Base-by-base conservation (phyloP, 2,888 invertebrate species). In the Mimas tiliae region DNA sequence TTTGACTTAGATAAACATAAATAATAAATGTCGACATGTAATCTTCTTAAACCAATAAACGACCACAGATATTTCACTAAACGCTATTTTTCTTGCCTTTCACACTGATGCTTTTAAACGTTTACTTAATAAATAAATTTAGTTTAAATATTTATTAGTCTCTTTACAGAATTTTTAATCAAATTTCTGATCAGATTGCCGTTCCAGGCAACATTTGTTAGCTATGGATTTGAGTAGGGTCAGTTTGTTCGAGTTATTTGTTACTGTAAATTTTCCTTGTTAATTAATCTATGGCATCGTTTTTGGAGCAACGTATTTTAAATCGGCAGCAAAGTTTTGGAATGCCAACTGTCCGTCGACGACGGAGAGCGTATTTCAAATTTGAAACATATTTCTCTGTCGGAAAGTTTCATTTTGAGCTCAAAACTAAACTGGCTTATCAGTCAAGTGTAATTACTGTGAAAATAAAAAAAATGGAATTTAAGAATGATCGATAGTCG, bases 211-310 rank as follows among this genome's bases (percentile, higher is more conserved):
- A 71, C 70, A 76, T 81, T 81, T 75, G 80, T 80, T 81, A 77
- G 77, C 79, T 75, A 80, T 82, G 73, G 76, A 70, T 75, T 79
- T 83, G 81, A 83, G 78, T 75, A 82, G 83, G 83, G 84, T 82
- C 79, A 75, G 70, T 63, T 71, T 73, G 75, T 80, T 81, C 73
- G 50, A 74, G 75, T 77, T 79, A 82, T 81, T 81, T 78, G 79
- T 81, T 77, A 75, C 72, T 70, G 73, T 70, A 73, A 74, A 74
- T 72, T 71, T 71, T 58, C 38, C 65, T 68, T 67, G 47, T 69
- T 71, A 67, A 75, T 71, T 73, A 65, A 75, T 74, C 74, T 68
- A 74, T 67, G 55, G 55, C 42, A n/a, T 33, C 65, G 65, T 67
- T 63, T 64, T 63, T 68, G 67, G 58, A 58, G 58, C 47, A 48